These are phyloP conservation scores for Cassiopea andromeda DNA, from an alignment of 30 jellyfish, hydroid and myxozoan genomes.

Conservation along the genomic window DNA sequence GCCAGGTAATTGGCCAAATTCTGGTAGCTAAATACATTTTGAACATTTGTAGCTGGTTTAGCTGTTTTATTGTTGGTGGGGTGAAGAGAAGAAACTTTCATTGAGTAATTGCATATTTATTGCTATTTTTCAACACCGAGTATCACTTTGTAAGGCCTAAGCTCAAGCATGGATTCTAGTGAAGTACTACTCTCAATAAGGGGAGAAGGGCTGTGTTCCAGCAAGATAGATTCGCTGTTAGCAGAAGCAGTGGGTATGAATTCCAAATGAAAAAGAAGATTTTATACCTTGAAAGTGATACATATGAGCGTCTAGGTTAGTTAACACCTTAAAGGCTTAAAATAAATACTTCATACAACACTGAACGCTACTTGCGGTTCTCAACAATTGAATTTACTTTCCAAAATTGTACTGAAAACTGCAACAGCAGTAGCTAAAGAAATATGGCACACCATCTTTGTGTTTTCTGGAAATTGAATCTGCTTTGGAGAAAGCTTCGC, in stretches of 20 bases:
- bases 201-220: not conserved
- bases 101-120: no score
- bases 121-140: no score
- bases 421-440: constrained; percentile 83
- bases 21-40: no score
- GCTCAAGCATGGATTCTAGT: no score
- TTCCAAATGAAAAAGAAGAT: not conserved
- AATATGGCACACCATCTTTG: constrained; percentile 65
- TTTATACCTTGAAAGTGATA: not conserved
- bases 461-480: constrained; percentile 37
- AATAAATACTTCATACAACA: not conserved
- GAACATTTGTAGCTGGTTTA: no score
- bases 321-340: not conserved
- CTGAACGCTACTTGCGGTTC: not conserved
- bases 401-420: constrained; percentile 34
- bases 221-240: not conserved
- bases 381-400: not conserved
- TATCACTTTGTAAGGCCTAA: no score
- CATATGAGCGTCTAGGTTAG: not conserved
- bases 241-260: not conserved
- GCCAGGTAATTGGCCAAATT: no score
- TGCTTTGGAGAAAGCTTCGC: constrained; percentile 68
- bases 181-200: not conserved
- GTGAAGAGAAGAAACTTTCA: no score
- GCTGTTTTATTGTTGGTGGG: no score